A percentile compares a stretch with the other conserved stretches of the same genome.
phyloP scores from a whole-genome alignment of 2,113 vertebrate species.

The Charadrius vociferus region DNA sequence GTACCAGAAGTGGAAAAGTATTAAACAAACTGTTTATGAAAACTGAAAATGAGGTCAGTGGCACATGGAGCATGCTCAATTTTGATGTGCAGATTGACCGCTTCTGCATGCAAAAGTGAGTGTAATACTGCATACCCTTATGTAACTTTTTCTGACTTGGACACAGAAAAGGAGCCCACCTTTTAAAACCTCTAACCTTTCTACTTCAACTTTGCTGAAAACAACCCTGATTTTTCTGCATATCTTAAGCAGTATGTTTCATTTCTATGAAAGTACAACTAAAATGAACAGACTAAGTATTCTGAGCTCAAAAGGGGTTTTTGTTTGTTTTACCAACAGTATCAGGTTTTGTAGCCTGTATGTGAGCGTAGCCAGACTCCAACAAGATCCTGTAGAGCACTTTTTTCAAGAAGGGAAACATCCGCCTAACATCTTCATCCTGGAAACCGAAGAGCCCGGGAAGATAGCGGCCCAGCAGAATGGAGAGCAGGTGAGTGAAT shows the following conservation, averaged over 20 bases:
- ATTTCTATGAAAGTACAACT: not conserved
- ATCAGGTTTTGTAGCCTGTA: slow-evolving; percentile 79
- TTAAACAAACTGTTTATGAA: slow-evolving; percentile 2
- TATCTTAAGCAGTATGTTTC: not conserved
- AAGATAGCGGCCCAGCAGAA: slow-evolving; percentile 65
- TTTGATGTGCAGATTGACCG: not conserved
- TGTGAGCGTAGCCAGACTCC: slow-evolving; percentile 77
- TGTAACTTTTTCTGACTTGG: not conserved
- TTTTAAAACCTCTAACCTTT: not conserved
- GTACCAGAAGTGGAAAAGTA: not conserved
- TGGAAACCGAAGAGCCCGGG: slow-evolving; percentile 66
- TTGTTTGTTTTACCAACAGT: slow-evolving; percentile 69
- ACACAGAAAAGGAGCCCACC: not conserved
- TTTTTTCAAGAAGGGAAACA: slow-evolving; percentile 71
- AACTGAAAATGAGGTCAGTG: not conserved
- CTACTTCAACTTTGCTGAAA: not conserved
- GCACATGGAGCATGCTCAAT: not conserved
- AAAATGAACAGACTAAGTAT: not conserved
- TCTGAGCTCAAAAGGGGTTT: not conserved
- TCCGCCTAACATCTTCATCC: slow-evolving; percentile 59
- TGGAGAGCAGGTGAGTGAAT: slow-evolving; percentile 14
- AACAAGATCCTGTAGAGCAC: slow-evolving; percentile 23
- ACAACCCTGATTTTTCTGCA: not conserved
- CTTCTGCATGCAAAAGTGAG: not conserved
- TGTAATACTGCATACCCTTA: not conserved